Percentiles rank a stretch among this genome's conserved stretches.
Conservation (phyloP, 2,888 invertebrate species). For the Cephus sareptanus region DNA sequence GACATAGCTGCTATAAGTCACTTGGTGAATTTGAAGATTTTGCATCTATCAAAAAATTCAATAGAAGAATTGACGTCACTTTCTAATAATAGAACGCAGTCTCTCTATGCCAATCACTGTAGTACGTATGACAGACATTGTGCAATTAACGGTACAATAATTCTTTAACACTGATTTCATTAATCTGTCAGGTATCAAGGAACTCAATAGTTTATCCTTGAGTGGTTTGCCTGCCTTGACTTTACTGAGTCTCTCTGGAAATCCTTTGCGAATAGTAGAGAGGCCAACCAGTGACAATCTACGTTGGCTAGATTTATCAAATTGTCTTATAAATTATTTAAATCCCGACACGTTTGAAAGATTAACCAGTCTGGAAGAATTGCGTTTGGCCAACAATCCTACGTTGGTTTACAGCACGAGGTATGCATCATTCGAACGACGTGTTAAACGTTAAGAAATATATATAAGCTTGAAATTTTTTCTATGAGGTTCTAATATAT, state of each 20-base stretch:
- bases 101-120: constrained; percentile 73
- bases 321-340: constrained; percentile 54
- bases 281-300: constrained; percentile 48
- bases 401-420: constrained; percentile 53
- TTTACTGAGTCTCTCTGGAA: constrained; percentile 76
- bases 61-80: constrained; percentile 71
- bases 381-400: constrained; percentile 55
- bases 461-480: background rate
- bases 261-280: constrained; percentile 63
- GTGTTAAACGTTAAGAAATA: background rate
- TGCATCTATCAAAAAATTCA: constrained; percentile 76
- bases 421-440: constrained; percentile 31
- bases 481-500: background rate
- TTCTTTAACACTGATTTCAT: background rate
- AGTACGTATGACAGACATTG: constrained; percentile 47
- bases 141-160: background rate
- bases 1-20: constrained; percentile 43
- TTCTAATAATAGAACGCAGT: constrained; percentile 70
- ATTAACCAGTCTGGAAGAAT: constrained; percentile 52
- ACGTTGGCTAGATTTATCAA: constrained; percentile 55
- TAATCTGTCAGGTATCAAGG: constrained; percentile 63
- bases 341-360: constrained; percentile 48
- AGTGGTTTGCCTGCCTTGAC: constrained; percentile 72
- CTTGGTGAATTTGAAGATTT: constrained; percentile 67
- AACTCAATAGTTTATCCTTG: constrained; percentile 75